Evolutionary conservation across 2,797 vertebrate genomes (phyloP).

Genomic region (Acanthopagrus latus): DNA sequence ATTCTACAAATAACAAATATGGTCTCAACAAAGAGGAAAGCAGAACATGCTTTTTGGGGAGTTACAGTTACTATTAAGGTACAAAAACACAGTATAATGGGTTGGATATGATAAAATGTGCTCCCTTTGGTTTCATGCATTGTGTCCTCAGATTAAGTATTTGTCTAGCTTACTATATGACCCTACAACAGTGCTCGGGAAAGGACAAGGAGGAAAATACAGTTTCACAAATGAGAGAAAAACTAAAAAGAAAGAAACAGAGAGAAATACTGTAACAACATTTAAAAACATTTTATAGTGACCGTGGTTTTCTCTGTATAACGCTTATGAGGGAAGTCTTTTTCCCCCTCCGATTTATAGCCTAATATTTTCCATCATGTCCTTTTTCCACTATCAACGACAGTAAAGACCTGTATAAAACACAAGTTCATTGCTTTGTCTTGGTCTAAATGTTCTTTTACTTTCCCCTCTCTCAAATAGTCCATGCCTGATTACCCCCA

Average conservation of each 20-base stretch:
- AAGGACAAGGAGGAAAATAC: background rate
- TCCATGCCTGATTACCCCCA: background rate
- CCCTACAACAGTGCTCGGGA: too few species aligned
- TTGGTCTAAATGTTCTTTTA: slow-evolving; percentile 8
- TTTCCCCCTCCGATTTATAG: background rate
- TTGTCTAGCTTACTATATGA: too few species aligned
- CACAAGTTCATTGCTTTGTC: slow-evolving; percentile 2
- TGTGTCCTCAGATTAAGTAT: too few species aligned
- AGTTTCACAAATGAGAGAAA: background rate
- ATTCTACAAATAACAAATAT: too few species aligned
- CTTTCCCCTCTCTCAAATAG: slow-evolving; percentile 8
- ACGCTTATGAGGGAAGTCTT: background rate
- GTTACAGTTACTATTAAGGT: too few species aligned
- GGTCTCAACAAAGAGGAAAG: too few species aligned
- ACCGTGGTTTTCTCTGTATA: background rate
- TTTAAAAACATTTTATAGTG: slow-evolving; percentile 2
- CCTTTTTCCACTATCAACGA: slow-evolving; percentile 22
- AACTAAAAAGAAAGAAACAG: background rate
- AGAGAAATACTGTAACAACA: background rate
- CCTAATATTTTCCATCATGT: slow-evolving; percentile 8
- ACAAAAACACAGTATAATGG: too few species aligned
- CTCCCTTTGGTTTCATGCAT: too few species aligned
- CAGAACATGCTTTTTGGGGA: too few species aligned
- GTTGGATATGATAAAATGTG: too few species aligned
- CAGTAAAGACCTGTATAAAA: slow-evolving; percentile 4